Evolutionary conservation across 2,797 vertebrate species (phyloP).

Genomic region (Lutra lutra): DNA sequence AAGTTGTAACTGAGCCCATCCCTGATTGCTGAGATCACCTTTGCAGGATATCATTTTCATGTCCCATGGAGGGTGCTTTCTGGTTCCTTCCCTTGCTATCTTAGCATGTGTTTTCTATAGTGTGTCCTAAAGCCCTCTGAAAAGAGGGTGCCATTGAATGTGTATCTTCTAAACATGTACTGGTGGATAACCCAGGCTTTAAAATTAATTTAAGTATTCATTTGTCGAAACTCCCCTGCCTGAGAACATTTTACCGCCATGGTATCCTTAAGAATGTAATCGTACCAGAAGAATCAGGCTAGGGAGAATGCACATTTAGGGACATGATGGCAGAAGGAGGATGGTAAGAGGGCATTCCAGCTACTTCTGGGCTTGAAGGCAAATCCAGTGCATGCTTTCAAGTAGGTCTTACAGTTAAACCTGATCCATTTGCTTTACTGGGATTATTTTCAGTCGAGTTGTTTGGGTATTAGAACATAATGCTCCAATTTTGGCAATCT

Average conservation of each 20-base stretch:
- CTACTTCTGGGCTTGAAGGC: background rate
- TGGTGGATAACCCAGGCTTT: background rate
- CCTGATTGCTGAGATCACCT: background rate
- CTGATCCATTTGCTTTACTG: background rate
- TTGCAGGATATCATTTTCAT: background rate
- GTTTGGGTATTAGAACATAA: background rate
- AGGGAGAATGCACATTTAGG: conserved; percentile 7
- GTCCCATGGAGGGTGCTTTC: background rate
- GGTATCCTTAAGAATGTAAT: background rate
- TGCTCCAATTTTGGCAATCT: background rate
- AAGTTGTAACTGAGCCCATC: background rate
- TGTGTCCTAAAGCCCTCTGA: background rate
- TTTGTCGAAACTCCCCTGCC: background rate
- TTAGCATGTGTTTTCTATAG: background rate
- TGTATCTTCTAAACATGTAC: background rate
- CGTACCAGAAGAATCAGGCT: conserved; percentile 1
- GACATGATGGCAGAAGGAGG: background rate
- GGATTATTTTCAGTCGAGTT: background rate
- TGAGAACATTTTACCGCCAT: background rate
- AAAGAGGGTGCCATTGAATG: background rate
- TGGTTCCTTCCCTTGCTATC: background rate
- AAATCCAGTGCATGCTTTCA: background rate
- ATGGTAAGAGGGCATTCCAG: background rate
- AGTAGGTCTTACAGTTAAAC: background rate
- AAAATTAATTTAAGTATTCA: conserved; percentile 31